A percentile compares a stretch with the other conserved stretches of the same genome.
Conservation (phyloP, 2,888 invertebrate genomes). For the Laothoe populi region DNA sequence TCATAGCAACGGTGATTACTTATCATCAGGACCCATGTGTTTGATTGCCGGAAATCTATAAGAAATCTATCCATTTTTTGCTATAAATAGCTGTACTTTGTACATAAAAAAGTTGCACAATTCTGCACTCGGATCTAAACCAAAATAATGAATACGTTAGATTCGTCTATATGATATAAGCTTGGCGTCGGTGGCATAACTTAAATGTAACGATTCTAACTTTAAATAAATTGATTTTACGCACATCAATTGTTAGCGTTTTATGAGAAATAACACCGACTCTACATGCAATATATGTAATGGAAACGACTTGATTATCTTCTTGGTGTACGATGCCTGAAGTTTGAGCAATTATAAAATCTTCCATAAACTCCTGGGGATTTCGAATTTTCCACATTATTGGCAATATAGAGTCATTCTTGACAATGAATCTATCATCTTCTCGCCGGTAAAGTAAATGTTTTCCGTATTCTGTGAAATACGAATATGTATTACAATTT, state of each 20-base stretch:
- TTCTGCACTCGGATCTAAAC: no score
- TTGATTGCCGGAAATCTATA: no score
- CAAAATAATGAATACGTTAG: no score
- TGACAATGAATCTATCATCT: conserved; percentile 77
- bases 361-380: conserved; percentile 64
- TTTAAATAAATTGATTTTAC: conserved; percentile 30
- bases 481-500: no score
- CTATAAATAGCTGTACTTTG: no score
- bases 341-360: conserved; percentile 74
- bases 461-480: conserved; percentile 78
- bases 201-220: not conserved
- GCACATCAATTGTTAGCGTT: conserved; percentile 73
- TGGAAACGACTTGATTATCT: conserved; percentile 74
- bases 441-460: conserved; percentile 79
- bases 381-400: conserved; percentile 83
- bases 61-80: no score
- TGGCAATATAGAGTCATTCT: conserved; percentile 83
- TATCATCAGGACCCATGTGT: no score
- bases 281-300: conserved; percentile 78
- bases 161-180: no score
- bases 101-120: no score
- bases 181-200: no score
- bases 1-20: no score
- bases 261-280: conserved; percentile 70
- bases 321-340: conserved; percentile 71